A percentile compares a stretch with the other conserved stretches of the same genome.
These are phyloP conservation scores for Peucedramus taeniatus DNA, from an alignment of 2,113 vertebrate genomes.

Conservation along the genomic window DNA sequence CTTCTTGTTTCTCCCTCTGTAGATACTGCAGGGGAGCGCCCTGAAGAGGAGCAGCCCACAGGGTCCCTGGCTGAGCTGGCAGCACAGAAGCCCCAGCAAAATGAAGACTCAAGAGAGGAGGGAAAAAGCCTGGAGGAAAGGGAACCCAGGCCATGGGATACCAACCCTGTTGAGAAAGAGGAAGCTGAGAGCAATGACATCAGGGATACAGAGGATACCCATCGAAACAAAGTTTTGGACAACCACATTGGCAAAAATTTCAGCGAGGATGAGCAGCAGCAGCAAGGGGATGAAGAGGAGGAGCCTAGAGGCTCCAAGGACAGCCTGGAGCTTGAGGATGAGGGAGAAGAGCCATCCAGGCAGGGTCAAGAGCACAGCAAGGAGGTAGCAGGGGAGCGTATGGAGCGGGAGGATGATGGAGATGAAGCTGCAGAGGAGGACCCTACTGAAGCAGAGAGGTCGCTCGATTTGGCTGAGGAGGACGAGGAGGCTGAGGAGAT, in stretches of 20 bases:
- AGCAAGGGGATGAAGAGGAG: background rate
- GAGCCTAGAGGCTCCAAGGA: background rate
- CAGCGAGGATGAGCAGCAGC: slow-evolving; percentile 41
- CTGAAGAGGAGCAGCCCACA: slow-evolving; percentile 43
- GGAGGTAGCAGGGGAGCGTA: background rate
- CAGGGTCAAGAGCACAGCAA: background rate
- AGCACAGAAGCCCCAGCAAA: slow-evolving; percentile 32
- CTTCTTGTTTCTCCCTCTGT: slow-evolving; percentile 11
- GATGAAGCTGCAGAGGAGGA: slow-evolving; percentile 38
- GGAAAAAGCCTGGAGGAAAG: slow-evolving; percentile 34
- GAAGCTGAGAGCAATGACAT: slow-evolving; percentile 55
- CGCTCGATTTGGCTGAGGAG: background rate
- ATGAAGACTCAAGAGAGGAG: slow-evolving; percentile 51
- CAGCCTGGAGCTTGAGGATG: background rate
- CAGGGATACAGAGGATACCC: background rate
- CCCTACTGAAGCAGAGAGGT: background rate
- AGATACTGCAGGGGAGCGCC: slow-evolving; percentile 57
- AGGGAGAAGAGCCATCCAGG: slow-evolving; percentile 2
- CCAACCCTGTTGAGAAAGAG: background rate
- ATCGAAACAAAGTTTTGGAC: slow-evolving; percentile 4
- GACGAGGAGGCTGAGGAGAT: slow-evolving; percentile 28
- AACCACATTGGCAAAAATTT: slow-evolving; percentile 54
- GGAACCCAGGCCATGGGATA: background rate
- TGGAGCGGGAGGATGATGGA: slow-evolving; percentile 25
- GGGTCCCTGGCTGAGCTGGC: slow-evolving; percentile 47